Base-by-base conservation (phyloP, 2,113 vertebrate species). In the Jacana jacana region DNA sequence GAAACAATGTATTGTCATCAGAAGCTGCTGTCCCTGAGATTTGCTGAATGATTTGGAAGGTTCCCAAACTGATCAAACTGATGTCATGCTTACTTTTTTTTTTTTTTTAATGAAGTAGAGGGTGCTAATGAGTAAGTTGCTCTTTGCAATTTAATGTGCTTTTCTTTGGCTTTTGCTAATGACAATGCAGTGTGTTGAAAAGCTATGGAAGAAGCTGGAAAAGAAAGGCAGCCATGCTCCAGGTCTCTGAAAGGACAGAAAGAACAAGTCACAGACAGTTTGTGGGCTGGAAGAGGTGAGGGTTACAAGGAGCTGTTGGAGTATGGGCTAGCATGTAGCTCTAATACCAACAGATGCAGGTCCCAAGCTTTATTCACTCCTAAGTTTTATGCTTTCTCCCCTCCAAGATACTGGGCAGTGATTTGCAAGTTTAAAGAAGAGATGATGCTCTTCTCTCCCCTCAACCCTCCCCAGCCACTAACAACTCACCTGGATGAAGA, bases 281-380 rank as follows among this genome's bases (percentile, higher is more conserved):
- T 60, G 57, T 0, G 0, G 35, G 16, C n/a, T 54, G 10, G 31
- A n/a, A 86, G 63, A 42, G n/a, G 10, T 54, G 37, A 61, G 13
- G 4, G 9, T 65, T 80, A 37, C 48, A 71, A 78, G 13, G 73
- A 80, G 6, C 11, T 37, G 40, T 39, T 44, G 27, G 9, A 58
- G 10, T n/a, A 81, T 1, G 2, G 39, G 17, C 35, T 58, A 27
- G 11, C 17, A 81, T 0, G 0, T 40, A 63, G 64, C 24, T 89
- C 31, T 49, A 42, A 33, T 48, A 28, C 27, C 39, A 52, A 6
- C 13, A 69, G 49, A 66, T 35, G 28, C 20, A 40, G 35, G 5
- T 28, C 42, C 55, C 28, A 66, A 60, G 14, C 24, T 78, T 48
- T 28, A 80, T 75, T 86, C 24, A 49, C 9, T 70, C 22, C 13